phyloP scores from a whole-genome alignment of 2,113 vertebrate species.

The Pedetes capensis region DNA sequence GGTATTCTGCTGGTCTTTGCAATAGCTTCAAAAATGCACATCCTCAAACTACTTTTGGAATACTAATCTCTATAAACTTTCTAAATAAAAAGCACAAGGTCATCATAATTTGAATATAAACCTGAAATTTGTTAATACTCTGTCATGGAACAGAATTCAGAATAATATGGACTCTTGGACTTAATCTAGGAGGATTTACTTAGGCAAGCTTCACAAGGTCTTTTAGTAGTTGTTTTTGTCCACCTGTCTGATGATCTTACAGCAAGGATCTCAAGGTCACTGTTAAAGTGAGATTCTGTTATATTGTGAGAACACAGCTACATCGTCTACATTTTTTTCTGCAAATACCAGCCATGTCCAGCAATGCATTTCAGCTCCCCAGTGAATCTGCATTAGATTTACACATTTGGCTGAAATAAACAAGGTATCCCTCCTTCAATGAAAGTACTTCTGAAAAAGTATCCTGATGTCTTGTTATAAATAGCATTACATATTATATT shows the following conservation, averaged over 20 bases:
- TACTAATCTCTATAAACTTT: slow-evolving; percentile 41
- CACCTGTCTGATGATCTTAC: slow-evolving; percentile 20
- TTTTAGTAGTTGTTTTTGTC: slow-evolving; percentile 46
- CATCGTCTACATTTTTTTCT: neutral
- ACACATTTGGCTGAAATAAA: neutral
- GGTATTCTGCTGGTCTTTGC: slow-evolving; percentile 12
- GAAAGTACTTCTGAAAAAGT: slow-evolving; percentile 10
- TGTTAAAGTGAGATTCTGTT: neutral
- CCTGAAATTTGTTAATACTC: slow-evolving; percentile 16
- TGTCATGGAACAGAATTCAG: slow-evolving; percentile 23
- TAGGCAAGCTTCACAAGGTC: slow-evolving; percentile 19
- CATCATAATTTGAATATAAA: slow-evolving; percentile 54
- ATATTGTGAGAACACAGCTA: neutral
- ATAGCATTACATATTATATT: neutral
- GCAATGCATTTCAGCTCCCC: neutral
- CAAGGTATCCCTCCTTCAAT: neutral
- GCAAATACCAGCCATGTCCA: slow-evolving; percentile 12
- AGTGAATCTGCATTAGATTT: neutral
- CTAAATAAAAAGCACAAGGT: slow-evolving; percentile 52
- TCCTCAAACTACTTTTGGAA: slow-evolving; percentile 13
- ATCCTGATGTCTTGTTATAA: slow-evolving; percentile 32
- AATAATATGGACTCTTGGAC: slow-evolving; percentile 26
- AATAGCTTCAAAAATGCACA: slow-evolving; percentile 29
- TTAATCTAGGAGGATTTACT: slow-evolving; percentile 55
- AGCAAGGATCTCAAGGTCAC: slow-evolving; percentile 21